These are phyloP conservation scores for Apostichopus parvimensis DNA, from an alignment of 35 echinoderm and acorn worm genomes.

Conservation along the genomic window DNA sequence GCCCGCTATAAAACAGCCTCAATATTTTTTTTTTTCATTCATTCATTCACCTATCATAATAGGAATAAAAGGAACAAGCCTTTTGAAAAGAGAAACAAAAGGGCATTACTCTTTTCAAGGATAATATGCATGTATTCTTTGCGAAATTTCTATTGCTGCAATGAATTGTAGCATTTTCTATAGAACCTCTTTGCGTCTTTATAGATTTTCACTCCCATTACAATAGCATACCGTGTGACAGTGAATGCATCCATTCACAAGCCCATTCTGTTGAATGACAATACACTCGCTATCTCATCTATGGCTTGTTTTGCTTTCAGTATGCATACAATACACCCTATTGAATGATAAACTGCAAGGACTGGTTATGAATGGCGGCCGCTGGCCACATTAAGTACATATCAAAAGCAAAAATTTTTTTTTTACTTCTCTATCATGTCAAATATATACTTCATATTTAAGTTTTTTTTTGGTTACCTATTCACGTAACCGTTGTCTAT, in stretches of 20 bases:
- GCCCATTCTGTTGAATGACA: constrained; percentile 51
- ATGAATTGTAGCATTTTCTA: constrained; percentile 60
- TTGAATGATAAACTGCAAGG: constrained; percentile 48
- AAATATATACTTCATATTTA: constrained; percentile 18
- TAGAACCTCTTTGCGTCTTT: constrained; percentile 15
- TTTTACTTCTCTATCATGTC: background rate
- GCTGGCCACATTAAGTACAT: constrained; percentile 49
- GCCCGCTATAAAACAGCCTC: constrained; percentile 22
- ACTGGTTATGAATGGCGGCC: constrained; percentile 34
- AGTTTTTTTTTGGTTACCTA: background rate
- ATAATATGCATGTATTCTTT: constrained; percentile 59
- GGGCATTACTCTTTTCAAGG: constrained; percentile 46
- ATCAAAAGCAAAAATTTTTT: constrained; percentile 42
- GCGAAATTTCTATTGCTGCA: constrained; percentile 39
- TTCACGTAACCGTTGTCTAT: constrained; percentile 36
- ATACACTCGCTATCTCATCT: constrained; percentile 22
- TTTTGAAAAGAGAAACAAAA: constrained; percentile 53
- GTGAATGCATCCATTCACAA: constrained; percentile 43
- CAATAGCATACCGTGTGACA: constrained; percentile 48
- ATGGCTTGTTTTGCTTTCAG: constrained; percentile 44
- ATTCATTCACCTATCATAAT: constrained; percentile 54
- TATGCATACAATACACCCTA: constrained; percentile 33
- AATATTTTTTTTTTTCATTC: background rate
- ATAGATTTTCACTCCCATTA: constrained; percentile 50
- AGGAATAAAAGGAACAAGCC: constrained; percentile 52